Percentiles rank a stretch among this genome's conserved stretches.
phyloP scores from a whole-genome alignment of 2,113 vertebrate genomes.

The Pseudopodoces humilis region DNA sequence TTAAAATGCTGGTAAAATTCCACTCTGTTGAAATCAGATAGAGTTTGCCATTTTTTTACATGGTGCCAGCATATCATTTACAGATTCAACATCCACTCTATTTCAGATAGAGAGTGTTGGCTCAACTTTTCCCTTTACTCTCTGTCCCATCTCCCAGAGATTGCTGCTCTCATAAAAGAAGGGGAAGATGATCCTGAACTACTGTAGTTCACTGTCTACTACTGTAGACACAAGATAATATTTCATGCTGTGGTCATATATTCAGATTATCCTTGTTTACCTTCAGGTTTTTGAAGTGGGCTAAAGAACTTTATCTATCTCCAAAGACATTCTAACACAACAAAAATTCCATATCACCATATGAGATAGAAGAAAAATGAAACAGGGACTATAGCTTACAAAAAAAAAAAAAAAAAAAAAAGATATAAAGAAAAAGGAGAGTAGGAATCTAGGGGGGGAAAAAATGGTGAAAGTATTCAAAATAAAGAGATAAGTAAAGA shows the following conservation, averaged over 20 bases:
- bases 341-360: neutral
- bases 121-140: neutral
- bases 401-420: neutral
- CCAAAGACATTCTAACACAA: neutral
- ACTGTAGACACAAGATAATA: neutral
- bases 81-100: neutral
- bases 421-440: neutral
- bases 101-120: neutral
- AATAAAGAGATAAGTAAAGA: neutral
- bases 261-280: neutral
- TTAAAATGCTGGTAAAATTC: neutral
- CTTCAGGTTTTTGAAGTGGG: neutral
- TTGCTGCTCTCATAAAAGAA: neutral
- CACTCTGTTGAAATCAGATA: neutral
- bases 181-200: neutral
- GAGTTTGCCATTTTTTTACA: neutral
- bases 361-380: neutral
- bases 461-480: neutral
- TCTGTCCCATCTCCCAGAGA: neutral
- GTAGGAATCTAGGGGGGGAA: neutral
- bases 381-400: neutral
- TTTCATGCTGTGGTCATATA: neutral
- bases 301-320: neutral
- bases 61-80: neutral
- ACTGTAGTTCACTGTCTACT: neutral